phyloP scores from a whole-genome alignment of 2,888 invertebrate genomes.

The Aleiodes alternator region DNA sequence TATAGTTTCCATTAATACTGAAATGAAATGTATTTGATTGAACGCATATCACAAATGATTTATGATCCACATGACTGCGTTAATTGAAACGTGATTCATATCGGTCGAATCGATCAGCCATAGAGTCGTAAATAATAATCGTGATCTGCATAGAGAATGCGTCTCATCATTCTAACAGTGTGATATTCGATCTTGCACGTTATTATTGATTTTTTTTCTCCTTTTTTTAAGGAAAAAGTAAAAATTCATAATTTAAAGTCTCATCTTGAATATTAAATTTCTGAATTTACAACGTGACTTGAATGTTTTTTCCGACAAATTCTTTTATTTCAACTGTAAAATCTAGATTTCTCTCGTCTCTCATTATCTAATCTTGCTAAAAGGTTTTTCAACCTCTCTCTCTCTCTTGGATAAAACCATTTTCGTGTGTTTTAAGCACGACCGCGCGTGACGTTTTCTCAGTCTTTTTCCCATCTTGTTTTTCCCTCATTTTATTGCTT shows the following conservation, averaged over 20 bases:
- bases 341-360: slow-evolving; percentile 14
- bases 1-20: slow-evolving; percentile 6
- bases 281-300: slow-evolving; percentile 6
- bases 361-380: slow-evolving; percentile 44
- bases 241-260: slow-evolving; percentile 15
- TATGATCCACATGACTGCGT: slow-evolving; percentile 13
- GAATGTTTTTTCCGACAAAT: neutral
- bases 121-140: slow-evolving; percentile 17
- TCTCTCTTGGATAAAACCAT: slow-evolving; percentile 16
- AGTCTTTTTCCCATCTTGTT: no score
- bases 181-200: neutral
- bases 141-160: slow-evolving; percentile 19
- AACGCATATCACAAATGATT: slow-evolving; percentile 7
- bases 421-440: slow-evolving; percentile 29
- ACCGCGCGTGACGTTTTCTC: slow-evolving; percentile 19
- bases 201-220: neutral
- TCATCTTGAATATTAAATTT: slow-evolving; percentile 26
- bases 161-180: slow-evolving; percentile 6
- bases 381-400: slow-evolving; percentile 34
- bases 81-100: slow-evolving; percentile 12
- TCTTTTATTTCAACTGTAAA: neutral
- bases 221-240: neutral
- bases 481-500: no score
- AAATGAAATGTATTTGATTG: neutral
- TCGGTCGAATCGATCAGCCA: neutral